Evolutionary conservation across 1,140 invertebrate genomes (phyloP), one percentile per base, ranked within the genome.

Genomic region (Habropoda laboriosa): DNA sequence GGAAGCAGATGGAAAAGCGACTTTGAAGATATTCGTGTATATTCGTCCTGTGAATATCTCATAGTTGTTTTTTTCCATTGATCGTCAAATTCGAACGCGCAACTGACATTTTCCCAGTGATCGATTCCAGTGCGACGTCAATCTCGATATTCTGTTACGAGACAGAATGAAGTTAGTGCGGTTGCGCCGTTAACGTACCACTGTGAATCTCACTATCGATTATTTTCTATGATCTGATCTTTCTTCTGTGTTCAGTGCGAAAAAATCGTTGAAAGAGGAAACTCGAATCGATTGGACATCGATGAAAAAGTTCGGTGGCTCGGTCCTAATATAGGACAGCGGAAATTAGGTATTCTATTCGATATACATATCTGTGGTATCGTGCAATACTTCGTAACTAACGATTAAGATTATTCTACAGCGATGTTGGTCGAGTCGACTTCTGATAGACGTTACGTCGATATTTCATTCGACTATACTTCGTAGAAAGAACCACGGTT

Each of bases 21-120:
- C 21, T 49, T 68, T 13, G 13, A 68, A 24, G 27, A 27, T 7
- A 8, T 70, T 24, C n/a, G n/a, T n/a, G n/a, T 32, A 71, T 71
- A 71, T 71, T 71, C 68, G 68, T 40, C 68, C 68, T 40, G 68
- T 51, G 68, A 71, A 71, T 71, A 71, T 71, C 24, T 40, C n/a
- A 10, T 24, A 42, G 16, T 66, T 27, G 40, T 64, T 27, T 21
- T 61, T 38, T 35, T n/a, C n/a, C n/a, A n/a, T n/a, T n/a, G n/a
- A n/a, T n/a, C n/a, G n/a, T n/a, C n/a, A n/a, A n/a, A n/a, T n/a
- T n/a, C n/a, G n/a, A n/a, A n/a, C n/a, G n/a, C n/a, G n/a, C n/a
- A n/a, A n/a, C n/a, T n/a, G n/a, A n/a, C n/a, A n/a, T n/a, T 30
- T 16, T 13, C 18, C 27, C 12, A 40, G 38, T 24, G 32, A 27